Evolutionary conservation across 1,140 invertebrate genomes (phyloP), one percentile per base, ranked within the genome.

Genomic region (Ips typographus): DNA sequence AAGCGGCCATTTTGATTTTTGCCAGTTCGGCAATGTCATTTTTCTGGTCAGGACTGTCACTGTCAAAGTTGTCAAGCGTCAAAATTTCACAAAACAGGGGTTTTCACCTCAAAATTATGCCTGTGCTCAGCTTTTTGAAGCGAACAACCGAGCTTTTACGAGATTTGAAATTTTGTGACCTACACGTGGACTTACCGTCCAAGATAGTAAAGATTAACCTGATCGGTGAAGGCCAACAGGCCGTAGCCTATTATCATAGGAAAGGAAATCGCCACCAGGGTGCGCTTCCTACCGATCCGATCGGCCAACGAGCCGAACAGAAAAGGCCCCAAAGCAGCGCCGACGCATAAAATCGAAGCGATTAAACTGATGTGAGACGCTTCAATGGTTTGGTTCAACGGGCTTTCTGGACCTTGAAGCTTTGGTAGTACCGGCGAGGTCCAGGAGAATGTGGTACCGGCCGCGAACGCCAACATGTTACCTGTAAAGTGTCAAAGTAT

Each of bases 271-370:
- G 85, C 73, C n/a, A 83, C 73, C 2, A 84, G 68, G 2, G 82
- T 79, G 8, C 74, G 74, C 68, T 83, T 84, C 71, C 84, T 74
- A 0, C 84, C 84, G 40, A 83, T 75, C 7, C 76, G 77, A 53
- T 84, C 80, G 8, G 80, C 67, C 0, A 79, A 40, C 52, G 74
- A 71, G 2, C 80, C 81, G 38, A 81, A 80, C 1, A 74, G 6
- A 40, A 73, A 73, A 1, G 76, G 73, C 2, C 76, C 76, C 7
- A 76, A 68, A 5, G 92, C 83, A 40, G 92, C 91, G 5, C 93
- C 93, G 7, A 95, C 74, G 1, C 91, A 87, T 63, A 94, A 81
- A 6, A 95, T 79, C 0, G 91, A 91, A 0, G 89, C 90, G 66
- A 95, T 90, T 91, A 92, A 95, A 0, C 92, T 90, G 49, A 81